Conservation (phyloP, 1,140 invertebrate species). For the Papilio dardanus region DNA sequence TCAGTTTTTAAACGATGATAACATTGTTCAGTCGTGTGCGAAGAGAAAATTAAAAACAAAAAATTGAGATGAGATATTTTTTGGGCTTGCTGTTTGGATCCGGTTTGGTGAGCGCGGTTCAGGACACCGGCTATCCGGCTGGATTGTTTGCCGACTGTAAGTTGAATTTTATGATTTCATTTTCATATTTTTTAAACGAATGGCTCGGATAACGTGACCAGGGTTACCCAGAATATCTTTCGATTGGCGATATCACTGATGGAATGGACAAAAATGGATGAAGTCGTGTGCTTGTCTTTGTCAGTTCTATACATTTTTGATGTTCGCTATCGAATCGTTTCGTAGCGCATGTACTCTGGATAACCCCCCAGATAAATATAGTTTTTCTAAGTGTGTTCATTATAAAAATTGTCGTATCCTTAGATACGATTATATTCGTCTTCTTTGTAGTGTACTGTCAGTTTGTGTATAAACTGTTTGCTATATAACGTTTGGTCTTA, state of each 20-base stretch:
- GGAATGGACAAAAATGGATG: too few relatives aligned
- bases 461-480: background rate
- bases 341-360: too few relatives aligned
- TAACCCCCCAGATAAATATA: too few relatives aligned
- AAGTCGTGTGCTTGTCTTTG: too few relatives aligned
- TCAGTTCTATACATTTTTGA: too few relatives aligned
- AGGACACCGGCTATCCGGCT: conserved; percentile 52
- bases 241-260: too few relatives aligned
- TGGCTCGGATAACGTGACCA: too few relatives aligned
- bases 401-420: background rate
- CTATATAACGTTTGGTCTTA: background rate
- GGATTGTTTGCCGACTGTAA: conserved; percentile 62
- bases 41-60: background rate
- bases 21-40: conserved; percentile 24
- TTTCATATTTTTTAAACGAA: too few relatives aligned
- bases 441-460: background rate
- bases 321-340: too few relatives aligned
- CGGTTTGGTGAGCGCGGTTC: conserved; percentile 21
- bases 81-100: conserved; percentile 32
- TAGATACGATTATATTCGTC: background rate
- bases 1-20: conserved; percentile 16
- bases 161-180: conserved; percentile 40
- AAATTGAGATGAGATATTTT: conserved; percentile 16
- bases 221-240: too few relatives aligned
- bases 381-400: too few relatives aligned